A percentile compares a stretch with the other conserved stretches of the same genome.
These are phyloP conservation scores for Cettia cetti DNA, from an alignment of 2,113 vertebrate species.

Conservation along the genomic window DNA sequence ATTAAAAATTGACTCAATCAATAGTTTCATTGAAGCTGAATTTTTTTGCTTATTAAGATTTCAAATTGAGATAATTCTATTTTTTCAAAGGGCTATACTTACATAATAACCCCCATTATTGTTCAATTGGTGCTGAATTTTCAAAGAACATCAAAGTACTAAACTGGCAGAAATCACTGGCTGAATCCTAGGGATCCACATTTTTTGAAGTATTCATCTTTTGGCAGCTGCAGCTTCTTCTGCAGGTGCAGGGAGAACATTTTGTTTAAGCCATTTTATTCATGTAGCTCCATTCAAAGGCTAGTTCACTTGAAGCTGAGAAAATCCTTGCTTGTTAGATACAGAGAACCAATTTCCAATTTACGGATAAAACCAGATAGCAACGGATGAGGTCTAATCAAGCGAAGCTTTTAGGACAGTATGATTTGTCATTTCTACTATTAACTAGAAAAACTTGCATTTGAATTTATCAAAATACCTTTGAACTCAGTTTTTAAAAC, in stretches of 20 bases:
- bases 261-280: conserved; percentile 27
- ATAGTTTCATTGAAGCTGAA: not conserved
- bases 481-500: not conserved
- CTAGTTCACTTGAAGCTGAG: conserved; percentile 21
- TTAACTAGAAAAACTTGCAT: not conserved
- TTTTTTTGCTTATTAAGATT: conserved; percentile 21
- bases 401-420: not conserved
- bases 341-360: conserved; percentile 39
- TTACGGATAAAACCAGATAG: not conserved
- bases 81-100: not conserved
- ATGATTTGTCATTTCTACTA: not conserved
- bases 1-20: not conserved
- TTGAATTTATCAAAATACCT: not conserved
- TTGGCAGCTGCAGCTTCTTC: conserved; percentile 50
- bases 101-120: not conserved
- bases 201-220: conserved; percentile 49
- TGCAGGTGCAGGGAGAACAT: conserved; percentile 52
- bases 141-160: conserved; percentile 37
- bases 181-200: not conserved
- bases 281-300: conserved; percentile 44
- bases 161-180: conserved; percentile 3
- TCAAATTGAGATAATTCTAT: not conserved
- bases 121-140: conserved; percentile 13
- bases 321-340: conserved; percentile 24
- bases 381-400: not conserved